A percentile compares a stretch with the other conserved stretches of the same genome.
Evolutionary conservation across 2,797 vertebrate species (phyloP).

Genomic region (Danio albolineatus): DNA sequence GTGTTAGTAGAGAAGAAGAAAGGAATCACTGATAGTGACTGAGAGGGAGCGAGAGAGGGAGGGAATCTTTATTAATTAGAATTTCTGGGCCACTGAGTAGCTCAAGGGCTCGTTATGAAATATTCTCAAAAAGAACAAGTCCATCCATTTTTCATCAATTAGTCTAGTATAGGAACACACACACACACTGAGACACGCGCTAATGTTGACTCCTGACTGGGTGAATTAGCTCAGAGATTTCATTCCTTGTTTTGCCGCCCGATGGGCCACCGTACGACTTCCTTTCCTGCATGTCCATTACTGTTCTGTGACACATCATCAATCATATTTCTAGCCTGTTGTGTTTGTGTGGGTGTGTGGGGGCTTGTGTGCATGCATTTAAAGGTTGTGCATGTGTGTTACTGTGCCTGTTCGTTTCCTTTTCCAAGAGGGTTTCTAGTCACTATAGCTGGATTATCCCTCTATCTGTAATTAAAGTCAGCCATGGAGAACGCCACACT

Average conservation of each 20-base stretch:
- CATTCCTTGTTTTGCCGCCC: background rate
- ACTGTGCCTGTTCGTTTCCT: conserved; percentile 20
- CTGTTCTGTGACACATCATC: conserved; percentile 34
- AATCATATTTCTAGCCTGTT: conserved; percentile 27
- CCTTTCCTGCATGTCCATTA: conserved; percentile 7
- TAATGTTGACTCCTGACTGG: conserved; percentile 22
- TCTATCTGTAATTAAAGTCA: conserved; percentile 51
- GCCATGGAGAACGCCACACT: conserved; percentile 40
- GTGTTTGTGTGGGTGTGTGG: background rate
- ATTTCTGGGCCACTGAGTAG: conserved; percentile 78
- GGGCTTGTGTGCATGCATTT: background rate
- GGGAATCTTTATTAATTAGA: conserved; percentile 84
- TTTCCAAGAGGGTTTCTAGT: conserved; percentile 6
- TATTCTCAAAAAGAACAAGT: conserved; percentile 65
- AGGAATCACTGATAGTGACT: conserved; percentile 3
- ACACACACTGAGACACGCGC: conserved; percentile 18
- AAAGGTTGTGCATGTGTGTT: conserved; percentile 24
- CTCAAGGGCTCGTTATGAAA: conserved; percentile 73
- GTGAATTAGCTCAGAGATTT: background rate
- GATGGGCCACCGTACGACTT: conserved; percentile 14
- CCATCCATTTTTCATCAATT: conserved; percentile 74
- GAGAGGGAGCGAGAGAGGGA: conserved; percentile 44
- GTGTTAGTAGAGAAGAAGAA: conserved; percentile 32
- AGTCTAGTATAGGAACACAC: conserved; percentile 57
- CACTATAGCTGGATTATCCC: conserved; percentile 46